A percentile compares a stretch with the other conserved stretches of the same genome.
phyloP scores from a whole-genome alignment of 2,888 invertebrate species.

The Cheilosia urbana region DNA sequence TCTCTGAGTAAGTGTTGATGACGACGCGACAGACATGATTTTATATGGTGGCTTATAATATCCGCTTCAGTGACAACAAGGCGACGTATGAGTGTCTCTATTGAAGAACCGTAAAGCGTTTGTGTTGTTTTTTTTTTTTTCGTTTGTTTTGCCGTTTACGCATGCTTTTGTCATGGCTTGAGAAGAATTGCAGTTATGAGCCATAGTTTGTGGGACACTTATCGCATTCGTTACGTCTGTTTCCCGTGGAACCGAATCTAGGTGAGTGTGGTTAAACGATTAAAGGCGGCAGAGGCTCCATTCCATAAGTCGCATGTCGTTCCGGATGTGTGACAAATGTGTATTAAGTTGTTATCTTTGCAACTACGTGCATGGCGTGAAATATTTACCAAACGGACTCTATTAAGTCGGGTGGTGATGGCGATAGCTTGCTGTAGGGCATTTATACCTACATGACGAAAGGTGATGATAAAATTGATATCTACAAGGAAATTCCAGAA shows the following conservation, averaged over 20 bases:
- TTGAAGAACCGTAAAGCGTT: slow-evolving; percentile 64
- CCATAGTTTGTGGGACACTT: slow-evolving; percentile 66
- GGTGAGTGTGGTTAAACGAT: slow-evolving; percentile 66
- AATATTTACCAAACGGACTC: too few species aligned
- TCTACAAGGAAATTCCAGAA: too few species aligned
- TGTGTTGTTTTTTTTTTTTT: neutral
- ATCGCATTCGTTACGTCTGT: slow-evolving; percentile 66
- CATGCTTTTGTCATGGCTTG: slow-evolving; percentile 51
- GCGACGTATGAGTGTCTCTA: slow-evolving; percentile 13
- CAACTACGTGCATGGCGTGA: neutral
- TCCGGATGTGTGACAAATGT: slow-evolving; percentile 66
- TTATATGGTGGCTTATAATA: slow-evolving; percentile 49
- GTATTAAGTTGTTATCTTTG: slow-evolving; percentile 21
- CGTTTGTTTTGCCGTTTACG: slow-evolving; percentile 40
- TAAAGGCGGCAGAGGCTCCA: slow-evolving; percentile 40
- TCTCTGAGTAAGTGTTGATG: slow-evolving; percentile 57
- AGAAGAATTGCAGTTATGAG: slow-evolving; percentile 67
- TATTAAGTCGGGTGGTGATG: too few species aligned
- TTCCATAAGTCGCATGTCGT: slow-evolving; percentile 56
- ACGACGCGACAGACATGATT: slow-evolving; percentile 54
- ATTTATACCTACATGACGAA: too few species aligned
- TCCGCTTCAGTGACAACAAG: slow-evolving; percentile 63
- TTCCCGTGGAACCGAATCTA: slow-evolving; percentile 70
- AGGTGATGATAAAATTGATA: too few species aligned
- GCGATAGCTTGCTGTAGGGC: too few species aligned